A percentile compares a stretch with the other conserved stretches of the same genome.
Conservation (phyloP, 2,888 invertebrate genomes). For the Aromia moschata region DNA sequence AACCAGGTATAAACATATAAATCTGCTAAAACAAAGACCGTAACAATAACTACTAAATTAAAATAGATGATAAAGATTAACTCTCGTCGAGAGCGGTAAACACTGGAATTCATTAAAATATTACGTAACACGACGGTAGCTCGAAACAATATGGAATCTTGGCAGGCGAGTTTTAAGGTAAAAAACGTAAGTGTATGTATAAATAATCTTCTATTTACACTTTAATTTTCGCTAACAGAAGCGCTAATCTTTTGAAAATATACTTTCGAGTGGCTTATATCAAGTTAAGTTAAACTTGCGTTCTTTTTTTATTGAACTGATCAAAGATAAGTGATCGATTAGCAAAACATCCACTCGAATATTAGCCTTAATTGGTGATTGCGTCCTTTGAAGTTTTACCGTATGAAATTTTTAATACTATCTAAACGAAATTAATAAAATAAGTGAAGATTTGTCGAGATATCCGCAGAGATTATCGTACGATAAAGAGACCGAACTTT, state of each 20-base stretch:
- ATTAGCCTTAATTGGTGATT: conserved; percentile 36
- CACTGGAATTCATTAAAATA: conserved; percentile 43
- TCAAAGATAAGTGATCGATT: conserved; percentile 43
- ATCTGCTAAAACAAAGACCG: conserved; percentile 40
- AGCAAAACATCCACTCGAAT: conserved; percentile 39
- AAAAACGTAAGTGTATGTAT: conserved; percentile 12
- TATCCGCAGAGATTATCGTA: background rate
- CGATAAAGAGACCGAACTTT: background rate
- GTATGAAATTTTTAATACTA: conserved; percentile 1
- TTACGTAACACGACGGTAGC: conserved; percentile 38
- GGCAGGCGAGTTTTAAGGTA: conserved; percentile 23
- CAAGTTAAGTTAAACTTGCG: conserved; percentile 33
- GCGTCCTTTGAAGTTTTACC: conserved; percentile 32
- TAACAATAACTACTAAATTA: conserved; percentile 43
- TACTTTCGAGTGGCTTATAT: conserved; percentile 39
- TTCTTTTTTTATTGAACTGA: conserved; percentile 33
- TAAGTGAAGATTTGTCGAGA: conserved; percentile 1
- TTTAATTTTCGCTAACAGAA: conserved; percentile 1
- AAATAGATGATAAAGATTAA: conserved; percentile 42
- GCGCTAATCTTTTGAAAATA: conserved; percentile 29
- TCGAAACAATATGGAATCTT: conserved; percentile 32
- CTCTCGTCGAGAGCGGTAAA: conserved; percentile 35
- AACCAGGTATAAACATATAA: conserved; percentile 32
- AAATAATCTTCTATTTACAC: conserved; percentile 15
- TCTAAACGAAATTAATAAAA: background rate